Evolutionary conservation across 2,113 vertebrate species (phyloP).

Genomic region (Lipophrys pholis): DNA sequence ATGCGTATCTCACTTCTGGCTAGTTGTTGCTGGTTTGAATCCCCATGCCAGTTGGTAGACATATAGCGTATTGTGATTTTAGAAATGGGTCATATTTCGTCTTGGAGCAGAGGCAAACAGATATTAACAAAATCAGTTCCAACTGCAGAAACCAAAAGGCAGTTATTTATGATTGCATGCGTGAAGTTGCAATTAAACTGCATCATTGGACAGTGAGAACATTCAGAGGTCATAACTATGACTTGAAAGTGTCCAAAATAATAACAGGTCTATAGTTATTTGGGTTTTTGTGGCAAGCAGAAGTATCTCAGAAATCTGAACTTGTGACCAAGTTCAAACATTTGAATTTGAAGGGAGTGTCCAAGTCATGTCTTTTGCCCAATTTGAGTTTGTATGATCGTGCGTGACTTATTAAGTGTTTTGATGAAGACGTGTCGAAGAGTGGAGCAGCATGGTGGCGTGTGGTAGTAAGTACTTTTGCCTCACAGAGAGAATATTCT

Average conservation of each 20-base stretch:
- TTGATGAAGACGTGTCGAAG: too few species aligned
- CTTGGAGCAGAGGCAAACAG: background rate
- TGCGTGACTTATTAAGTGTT: too few species aligned
- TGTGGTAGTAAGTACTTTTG: too few species aligned
- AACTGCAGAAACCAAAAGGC: background rate
- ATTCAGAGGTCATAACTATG: constrained; percentile 1
- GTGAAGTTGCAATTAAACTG: background rate
- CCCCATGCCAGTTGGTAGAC: background rate
- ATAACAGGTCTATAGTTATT: constrained; percentile 6
- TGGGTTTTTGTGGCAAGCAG: constrained; percentile 30
- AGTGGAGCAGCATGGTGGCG: too few species aligned
- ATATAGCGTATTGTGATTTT: background rate
- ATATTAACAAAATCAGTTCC: constrained; percentile 5
- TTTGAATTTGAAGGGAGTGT: constrained; percentile 1
- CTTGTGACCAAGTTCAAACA: constrained; percentile 9
- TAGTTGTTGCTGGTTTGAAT: constrained; percentile 13
- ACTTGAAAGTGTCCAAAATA: constrained; percentile 4
- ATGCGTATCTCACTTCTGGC: constrained; percentile 27
- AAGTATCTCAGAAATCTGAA: constrained; percentile 26
- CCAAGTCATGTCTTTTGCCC: background rate
- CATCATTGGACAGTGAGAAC: background rate
- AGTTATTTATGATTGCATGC: constrained; percentile 2
- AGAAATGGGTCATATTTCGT: background rate
- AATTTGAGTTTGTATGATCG: constrained; percentile 3
- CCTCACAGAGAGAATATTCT: too few species aligned